Conservation (phyloP, 2,888 invertebrate genomes). For the Melanophora roralis region DNA sequence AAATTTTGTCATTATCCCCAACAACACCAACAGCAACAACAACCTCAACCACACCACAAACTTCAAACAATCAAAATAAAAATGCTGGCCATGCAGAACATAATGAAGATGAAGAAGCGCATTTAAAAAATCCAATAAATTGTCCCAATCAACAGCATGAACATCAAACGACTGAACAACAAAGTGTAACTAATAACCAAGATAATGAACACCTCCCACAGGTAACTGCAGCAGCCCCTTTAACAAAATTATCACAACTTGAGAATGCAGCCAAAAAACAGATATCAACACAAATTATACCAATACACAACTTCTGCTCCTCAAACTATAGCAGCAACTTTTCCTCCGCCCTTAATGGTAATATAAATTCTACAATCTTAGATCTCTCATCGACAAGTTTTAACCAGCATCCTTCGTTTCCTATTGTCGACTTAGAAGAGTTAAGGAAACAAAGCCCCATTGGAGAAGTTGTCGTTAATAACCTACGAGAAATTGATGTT, state of each 20-base stretch:
- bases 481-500: slow-evolving; percentile 73
- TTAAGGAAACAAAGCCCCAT: slow-evolving; percentile 64
- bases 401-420: slow-evolving; percentile 56
- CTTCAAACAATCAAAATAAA: slow-evolving; percentile 47
- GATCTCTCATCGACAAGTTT: neutral
- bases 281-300: slow-evolving; percentile 52
- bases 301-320: slow-evolving; percentile 34
- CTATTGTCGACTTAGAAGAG: slow-evolving; percentile 63
- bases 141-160: slow-evolving; percentile 46
- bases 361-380: slow-evolving; percentile 19
- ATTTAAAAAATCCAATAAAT: slow-evolving; percentile 49
- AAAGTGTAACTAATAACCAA: neutral
- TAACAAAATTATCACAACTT: slow-evolving; percentile 38
- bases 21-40: neutral
- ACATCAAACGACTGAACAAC: slow-evolving; percentile 23
- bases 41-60: neutral
- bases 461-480: slow-evolving; percentile 68
- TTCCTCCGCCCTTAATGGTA: neutral
- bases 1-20: neutral
- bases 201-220: neutral
- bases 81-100: slow-evolving; percentile 62
- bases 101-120: slow-evolving; percentile 38
- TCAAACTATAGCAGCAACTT: slow-evolving; percentile 7
- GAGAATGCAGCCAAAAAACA: slow-evolving; percentile 65
- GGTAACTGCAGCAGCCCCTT: neutral